These are phyloP conservation scores for Cynoglossus semilaevis DNA, from an alignment of 2,113 vertebrate genomes.

Conservation along the genomic window DNA sequence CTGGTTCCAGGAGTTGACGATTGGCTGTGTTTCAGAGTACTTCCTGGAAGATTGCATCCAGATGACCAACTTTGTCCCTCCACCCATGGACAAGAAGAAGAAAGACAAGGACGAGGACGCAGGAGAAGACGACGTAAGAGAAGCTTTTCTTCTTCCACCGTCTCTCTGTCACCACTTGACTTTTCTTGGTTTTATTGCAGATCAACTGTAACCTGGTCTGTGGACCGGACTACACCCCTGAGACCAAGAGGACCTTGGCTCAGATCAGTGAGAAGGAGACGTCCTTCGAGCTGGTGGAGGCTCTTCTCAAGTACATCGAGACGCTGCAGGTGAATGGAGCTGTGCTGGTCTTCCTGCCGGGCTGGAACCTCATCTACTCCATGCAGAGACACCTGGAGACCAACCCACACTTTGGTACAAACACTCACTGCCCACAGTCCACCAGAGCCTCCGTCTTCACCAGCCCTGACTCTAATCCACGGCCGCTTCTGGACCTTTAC, in stretches of 20 bases:
- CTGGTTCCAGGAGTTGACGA: too few relatives aligned
- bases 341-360: slow-evolving; percentile 91
- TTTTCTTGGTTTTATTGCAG: slow-evolving; percentile 56
- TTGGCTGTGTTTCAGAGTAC: slow-evolving; percentile 79
- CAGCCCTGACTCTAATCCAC: too few relatives aligned
- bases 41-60: slow-evolving; percentile 96
- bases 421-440: too few relatives aligned
- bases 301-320: slow-evolving; percentile 90
- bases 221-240: slow-evolving; percentile 82
- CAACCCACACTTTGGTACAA: slow-evolving; percentile 89
- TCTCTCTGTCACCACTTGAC: not conserved
- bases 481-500: not conserved
- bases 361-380: slow-evolving; percentile 95
- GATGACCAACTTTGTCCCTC: slow-evolving; percentile 91
- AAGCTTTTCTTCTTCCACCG: not conserved
- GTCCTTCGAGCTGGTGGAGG: slow-evolving; percentile 93
- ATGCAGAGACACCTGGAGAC: slow-evolving; percentile 95
- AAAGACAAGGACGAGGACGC: slow-evolving; percentile 93
- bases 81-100: slow-evolving; percentile 89
- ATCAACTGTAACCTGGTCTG: slow-evolving; percentile 91
- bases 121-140: slow-evolving; percentile 86
- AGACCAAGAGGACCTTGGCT: slow-evolving; percentile 87
- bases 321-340: slow-evolving; percentile 87
- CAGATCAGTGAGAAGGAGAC: slow-evolving; percentile 92
- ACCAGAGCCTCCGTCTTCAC: too few relatives aligned